Conservation (phyloP, 2,797 vertebrate genomes). For the Eidolon dupreanum region DNA sequence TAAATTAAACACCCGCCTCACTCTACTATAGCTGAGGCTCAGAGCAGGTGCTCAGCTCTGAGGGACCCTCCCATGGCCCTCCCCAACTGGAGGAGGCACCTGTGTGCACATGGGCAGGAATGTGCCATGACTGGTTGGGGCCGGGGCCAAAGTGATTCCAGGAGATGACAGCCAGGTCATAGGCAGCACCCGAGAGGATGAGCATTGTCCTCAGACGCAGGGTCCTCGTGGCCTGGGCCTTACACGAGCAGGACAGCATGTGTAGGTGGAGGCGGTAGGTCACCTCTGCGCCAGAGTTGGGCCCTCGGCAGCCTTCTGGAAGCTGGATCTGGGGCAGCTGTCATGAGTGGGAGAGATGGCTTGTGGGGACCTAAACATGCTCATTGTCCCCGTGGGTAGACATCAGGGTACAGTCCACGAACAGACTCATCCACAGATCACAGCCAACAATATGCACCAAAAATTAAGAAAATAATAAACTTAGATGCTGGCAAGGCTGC, state of each 20-base stretch:
- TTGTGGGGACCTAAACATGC: rapidly evolving
- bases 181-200: slow-evolving; percentile 74
- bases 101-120: slow-evolving; percentile 49
- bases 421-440: neutral
- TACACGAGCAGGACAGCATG: slow-evolving; percentile 68
- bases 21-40: neutral
- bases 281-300: neutral
- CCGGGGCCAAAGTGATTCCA: neutral
- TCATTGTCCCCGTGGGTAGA: neutral
- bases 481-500: neutral
- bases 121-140: rapidly evolving
- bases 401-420: neutral
- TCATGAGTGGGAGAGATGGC: neutral
- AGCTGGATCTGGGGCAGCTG: neutral
- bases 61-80: neutral
- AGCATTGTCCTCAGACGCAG: neutral
- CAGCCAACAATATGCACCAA: no score
- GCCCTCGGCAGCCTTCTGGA: slow-evolving; percentile 39
- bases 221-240: rapidly evolving
- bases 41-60: neutral
- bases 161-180: slow-evolving; percentile 38
- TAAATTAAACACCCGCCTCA: neutral
- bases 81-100: slow-evolving; percentile 52
- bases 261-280: neutral
- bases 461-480: neutral